These are phyloP conservation scores for Dicerorhinus sumatrensis DNA, from an alignment of 2,113 vertebrate genomes.

Conservation along the genomic window DNA sequence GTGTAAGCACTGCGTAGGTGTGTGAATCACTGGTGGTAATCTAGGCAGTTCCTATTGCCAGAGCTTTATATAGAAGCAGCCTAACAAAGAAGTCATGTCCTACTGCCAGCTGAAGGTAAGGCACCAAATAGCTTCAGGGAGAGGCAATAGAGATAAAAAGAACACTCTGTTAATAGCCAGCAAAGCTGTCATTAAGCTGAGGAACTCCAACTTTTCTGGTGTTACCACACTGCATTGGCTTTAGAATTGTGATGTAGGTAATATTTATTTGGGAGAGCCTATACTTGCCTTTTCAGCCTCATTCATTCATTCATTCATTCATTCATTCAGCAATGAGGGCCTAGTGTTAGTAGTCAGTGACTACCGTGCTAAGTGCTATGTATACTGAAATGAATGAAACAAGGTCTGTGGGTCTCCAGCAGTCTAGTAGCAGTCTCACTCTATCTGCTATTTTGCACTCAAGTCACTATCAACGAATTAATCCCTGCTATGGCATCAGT, in stretches of 20 bases:
- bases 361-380: not conserved
- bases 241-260: not conserved
- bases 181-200: conserved; percentile 22
- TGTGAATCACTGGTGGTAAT: conserved; percentile 68
- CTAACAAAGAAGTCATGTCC: conserved; percentile 73
- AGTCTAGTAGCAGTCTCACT: conserved; percentile 1
- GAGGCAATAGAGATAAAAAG: conserved; percentile 10
- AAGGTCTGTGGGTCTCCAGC: not conserved
- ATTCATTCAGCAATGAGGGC: not conserved
- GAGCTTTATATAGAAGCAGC: conserved; percentile 77
- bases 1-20: conserved; percentile 52
- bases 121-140: conserved; percentile 55
- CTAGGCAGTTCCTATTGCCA: conserved; percentile 65
- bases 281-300: not conserved
- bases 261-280: not conserved
- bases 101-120: conserved; percentile 70
- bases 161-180: conserved; percentile 43
- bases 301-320: conserved; percentile 31
- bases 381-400: not conserved
- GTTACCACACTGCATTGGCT: not conserved
- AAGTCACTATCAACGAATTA: not conserved
- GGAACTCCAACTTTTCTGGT: not conserved
- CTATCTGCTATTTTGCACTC: not conserved
- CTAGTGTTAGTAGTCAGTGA: not conserved
- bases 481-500: not conserved